Evolutionary conservation across 2,888 invertebrate species (phyloP), one percentile per base, ranked within the genome.

Genomic region (Rugalucina vietnamica): DNA sequence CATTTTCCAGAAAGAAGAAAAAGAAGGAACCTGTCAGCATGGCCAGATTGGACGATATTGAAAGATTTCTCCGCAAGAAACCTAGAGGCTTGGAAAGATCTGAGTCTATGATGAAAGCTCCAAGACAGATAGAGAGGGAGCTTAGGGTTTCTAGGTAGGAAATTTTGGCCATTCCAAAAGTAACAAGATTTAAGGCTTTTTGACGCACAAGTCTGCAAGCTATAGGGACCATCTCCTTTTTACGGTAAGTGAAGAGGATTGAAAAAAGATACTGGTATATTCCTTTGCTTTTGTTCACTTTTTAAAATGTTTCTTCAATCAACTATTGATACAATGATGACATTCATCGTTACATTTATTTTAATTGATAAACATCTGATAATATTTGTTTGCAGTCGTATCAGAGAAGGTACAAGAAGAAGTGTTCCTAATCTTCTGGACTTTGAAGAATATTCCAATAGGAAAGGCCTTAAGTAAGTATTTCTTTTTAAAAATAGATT

Each of bases 341-440:
- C n/a, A n/a, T n/a, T n/a, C n/a, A n/a, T n/a, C n/a, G n/a, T n/a
- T n/a, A n/a, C n/a, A n/a, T n/a, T n/a, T n/a, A n/a, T n/a, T n/a
- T n/a, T n/a, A n/a, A n/a, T n/a, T n/a, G n/a, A n/a, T 43, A 43
- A 12, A 18, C 8, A 43, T n/a, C 50, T 50, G 50, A 10, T n/a
- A 5, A 50, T 10, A 10, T 21, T 21, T 50, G 5, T 24, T 85
- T 89, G 43, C 86, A 93, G 93, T 72, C 89, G 88, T 81, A 86
- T 93, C 21, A 81, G 92, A 76, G 80, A 84, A 27, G 86, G 90
- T 37, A 78, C 87, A 21, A 88, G 91, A 76, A 78, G 83, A n/a
- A 94, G 94, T 86, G 65, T 93, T 27, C 93, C 94, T 32, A 86
- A 92, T 73, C 73, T 92, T 14, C 76, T 93, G 57, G 90, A 94